Conservation (phyloP, 2,888 invertebrate species). For the Tenthredo scrophulariae region DNA sequence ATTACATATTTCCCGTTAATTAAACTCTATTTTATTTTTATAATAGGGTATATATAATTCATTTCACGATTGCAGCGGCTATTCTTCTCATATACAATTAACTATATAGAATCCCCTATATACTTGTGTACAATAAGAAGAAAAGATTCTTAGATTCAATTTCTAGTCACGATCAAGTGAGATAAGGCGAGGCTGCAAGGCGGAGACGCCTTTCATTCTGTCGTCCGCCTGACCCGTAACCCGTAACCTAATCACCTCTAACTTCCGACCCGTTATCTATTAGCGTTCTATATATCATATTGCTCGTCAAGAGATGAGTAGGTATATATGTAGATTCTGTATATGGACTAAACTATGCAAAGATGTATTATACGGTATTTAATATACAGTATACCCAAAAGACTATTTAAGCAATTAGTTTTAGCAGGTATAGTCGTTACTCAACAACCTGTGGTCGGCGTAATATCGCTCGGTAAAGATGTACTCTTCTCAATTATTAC, state of each 20-base stretch:
- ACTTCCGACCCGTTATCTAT: conserved; percentile 26
- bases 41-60: background rate
- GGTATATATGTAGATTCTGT: background rate
- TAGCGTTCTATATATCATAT: conserved; percentile 3
- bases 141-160: conserved; percentile 14
- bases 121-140: background rate
- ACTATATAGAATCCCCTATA: background rate
- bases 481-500: background rate
- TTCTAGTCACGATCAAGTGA: background rate
- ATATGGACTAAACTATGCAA: background rate
- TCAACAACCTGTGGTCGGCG: background rate
- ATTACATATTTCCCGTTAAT: background rate
- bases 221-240: conserved; percentile 15
- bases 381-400: no score
- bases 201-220: conserved; percentile 2
- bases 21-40: background rate
- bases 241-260: conserved; percentile 5
- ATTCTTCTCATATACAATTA: background rate
- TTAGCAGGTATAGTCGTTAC: no score
- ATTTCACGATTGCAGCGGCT: no score
- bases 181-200: background rate
- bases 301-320: background rate
- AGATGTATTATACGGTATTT: background rate
- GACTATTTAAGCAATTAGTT: no score
- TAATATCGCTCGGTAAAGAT: background rate